phyloP scores from a whole-genome alignment of 2,113 vertebrate species.

The Phasianus colchicus region DNA sequence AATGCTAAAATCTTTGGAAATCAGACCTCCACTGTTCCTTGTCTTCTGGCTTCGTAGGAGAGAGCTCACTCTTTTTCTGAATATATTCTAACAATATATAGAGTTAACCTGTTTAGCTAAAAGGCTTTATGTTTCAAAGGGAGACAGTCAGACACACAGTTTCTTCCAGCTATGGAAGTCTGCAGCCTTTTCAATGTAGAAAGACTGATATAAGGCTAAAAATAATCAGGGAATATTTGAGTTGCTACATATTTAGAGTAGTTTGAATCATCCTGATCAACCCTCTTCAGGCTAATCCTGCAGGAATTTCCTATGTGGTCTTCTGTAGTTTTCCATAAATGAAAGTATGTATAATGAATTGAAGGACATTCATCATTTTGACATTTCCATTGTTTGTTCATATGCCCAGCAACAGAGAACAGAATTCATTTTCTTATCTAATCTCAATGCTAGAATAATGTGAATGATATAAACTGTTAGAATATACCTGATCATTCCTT shows the following conservation, averaged over 20 bases:
- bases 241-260: slow-evolving; percentile 37
- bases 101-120: background rate
- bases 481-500: slow-evolving; percentile 43
- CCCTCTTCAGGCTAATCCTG: slow-evolving; percentile 12
- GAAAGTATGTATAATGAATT: slow-evolving; percentile 53
- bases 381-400: slow-evolving; percentile 76
- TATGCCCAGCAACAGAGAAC: slow-evolving; percentile 43
- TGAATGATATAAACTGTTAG: slow-evolving; percentile 68
- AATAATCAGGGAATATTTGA: background rate
- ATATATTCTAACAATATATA: background rate
- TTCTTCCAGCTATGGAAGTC: background rate
- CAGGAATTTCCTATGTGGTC: slow-evolving; percentile 22
- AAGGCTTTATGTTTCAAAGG: background rate
- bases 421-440: slow-evolving; percentile 67
- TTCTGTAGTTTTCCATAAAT: slow-evolving; percentile 41
- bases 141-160: background rate
- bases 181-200: background rate
- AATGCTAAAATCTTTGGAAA: background rate
- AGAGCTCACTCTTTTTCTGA: background rate
- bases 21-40: background rate
- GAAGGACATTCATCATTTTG: slow-evolving; percentile 68
- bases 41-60: background rate
- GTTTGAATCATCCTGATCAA: slow-evolving; percentile 27
- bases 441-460: slow-evolving; percentile 63
- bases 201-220: background rate